Base-by-base conservation (phyloP, 2,113 vertebrate genomes). In the Alosa alosa region DNA sequence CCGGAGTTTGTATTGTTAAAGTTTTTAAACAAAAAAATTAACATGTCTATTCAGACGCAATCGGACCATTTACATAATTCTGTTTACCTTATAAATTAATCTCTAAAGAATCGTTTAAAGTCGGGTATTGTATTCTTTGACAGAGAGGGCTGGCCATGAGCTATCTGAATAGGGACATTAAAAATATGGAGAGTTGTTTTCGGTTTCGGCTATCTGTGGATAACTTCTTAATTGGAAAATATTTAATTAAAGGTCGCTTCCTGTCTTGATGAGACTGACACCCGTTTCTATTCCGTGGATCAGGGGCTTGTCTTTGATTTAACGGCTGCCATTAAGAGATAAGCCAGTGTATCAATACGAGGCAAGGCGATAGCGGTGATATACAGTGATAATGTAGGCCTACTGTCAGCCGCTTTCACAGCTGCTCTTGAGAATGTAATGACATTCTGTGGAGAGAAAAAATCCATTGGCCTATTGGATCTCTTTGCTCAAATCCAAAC, bases 11-110 rank as follows among this genome's bases (percentile, higher is more conserved):
- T 82, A 82, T 88, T 88, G 88, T 88, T 86, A 84, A 86, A 39
- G 75, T 81, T 82, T 85, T 87, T 86, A 86, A 88, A 88, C 86
- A 85, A 13, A 60, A 60, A 55, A 83, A 91, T 91, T 88, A 88
- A 85, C 88, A 89, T 90, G 88, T 85, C 86, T 81, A 88, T 91
- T 87, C 83, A 88, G 31, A 89, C 88, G 49, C 64, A 87, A 89
- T 86, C 84, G 60, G 72, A 15, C 64, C 17, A 89, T 91, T 88
- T 82, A 25, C 88, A 87, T 91, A 90, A 89, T 90, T 89, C 78
- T 84, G 88, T 90, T 91, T 90, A 84, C 86, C 84, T 90, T 88
- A 68, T 84, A 86, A 88, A 89, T 87, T 46, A 91, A 87, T 82
- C 90, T 86, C 86, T 84, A 85, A 17, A 87, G 83, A 84, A 57